Conservation (phyloP, 2,888 invertebrate species). For the Stegana nigrithorax region DNA sequence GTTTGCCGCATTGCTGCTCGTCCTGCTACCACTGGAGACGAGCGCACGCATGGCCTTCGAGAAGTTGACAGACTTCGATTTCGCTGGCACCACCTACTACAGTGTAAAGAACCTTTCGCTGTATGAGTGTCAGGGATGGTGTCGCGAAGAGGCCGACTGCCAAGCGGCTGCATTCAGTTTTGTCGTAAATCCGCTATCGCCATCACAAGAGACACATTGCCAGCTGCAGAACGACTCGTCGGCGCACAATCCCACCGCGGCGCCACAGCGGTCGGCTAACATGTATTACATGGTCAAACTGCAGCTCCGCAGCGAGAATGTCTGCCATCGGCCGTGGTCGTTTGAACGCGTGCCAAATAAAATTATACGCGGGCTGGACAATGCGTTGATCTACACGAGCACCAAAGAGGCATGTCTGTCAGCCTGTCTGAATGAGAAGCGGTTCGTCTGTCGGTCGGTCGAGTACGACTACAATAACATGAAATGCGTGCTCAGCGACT, state of each 20-base stretch:
- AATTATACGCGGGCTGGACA: slow-evolving; percentile 89
- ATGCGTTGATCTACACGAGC: slow-evolving; percentile 91
- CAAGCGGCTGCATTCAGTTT: slow-evolving; percentile 94
- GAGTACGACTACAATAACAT: slow-evolving; percentile 95
- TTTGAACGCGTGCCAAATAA: slow-evolving; percentile 95
- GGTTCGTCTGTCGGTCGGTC: slow-evolving; percentile 90
- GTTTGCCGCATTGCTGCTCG: not conserved
- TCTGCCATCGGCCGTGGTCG: slow-evolving; percentile 91
- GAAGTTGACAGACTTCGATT: slow-evolving; percentile 92
- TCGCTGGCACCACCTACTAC: slow-evolving; percentile 90
- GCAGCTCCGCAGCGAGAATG: slow-evolving; percentile 86
- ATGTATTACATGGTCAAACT: slow-evolving; percentile 96
- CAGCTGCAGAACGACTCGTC: slow-evolving; percentile 93
- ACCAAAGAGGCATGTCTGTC: slow-evolving; percentile 94
- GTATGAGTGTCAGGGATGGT: slow-evolving; percentile 96
- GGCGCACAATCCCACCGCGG: slow-evolving; percentile 88
- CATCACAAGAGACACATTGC: slow-evolving; percentile 91
- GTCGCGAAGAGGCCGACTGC: slow-evolving; percentile 90
- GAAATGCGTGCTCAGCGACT: slow-evolving; percentile 90
- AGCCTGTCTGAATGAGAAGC: slow-evolving; percentile 92
- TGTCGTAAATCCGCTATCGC: slow-evolving; percentile 90
- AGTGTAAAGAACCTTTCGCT: slow-evolving; percentile 91
- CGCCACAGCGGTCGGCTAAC: slow-evolving; percentile 86
- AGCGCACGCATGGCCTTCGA: slow-evolving; percentile 90
- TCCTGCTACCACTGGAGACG: slow-evolving; percentile 56